Base-by-base conservation (phyloP, 2,888 invertebrate genomes). In the Coenonympha arcania region DNA sequence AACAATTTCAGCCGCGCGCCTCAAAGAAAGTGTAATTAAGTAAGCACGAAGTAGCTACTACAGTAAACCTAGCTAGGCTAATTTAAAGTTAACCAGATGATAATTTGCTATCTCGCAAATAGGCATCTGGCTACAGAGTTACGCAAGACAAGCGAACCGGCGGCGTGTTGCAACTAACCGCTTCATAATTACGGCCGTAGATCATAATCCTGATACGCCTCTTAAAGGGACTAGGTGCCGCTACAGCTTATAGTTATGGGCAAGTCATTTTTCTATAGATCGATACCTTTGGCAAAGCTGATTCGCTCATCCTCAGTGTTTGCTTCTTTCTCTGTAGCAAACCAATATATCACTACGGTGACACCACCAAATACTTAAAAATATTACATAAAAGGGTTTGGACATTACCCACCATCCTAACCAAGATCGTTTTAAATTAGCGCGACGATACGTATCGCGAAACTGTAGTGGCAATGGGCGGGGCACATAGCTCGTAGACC, bases 131-230 rank as follows among this genome's bases (percentile, higher is more conserved):
- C 75, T 78, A 71, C 74, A 82, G 79, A 61, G 71, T 85, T 83
- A 82, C 83, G 81, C 82, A 85, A 84, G 76, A 71, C 71, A 76
- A 75, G 71, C 75, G 72, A 79, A 76, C 75, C 76, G 76, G 76
- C 76, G 74, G 71, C 79, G 71, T 78, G 79, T 53, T 76, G 81
- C 77, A 77, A 70, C 72, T 74, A 74, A 70, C 74, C 72, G 69
- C 71, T 71, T 73, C 67, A 72, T 71, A 79, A 75, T 78, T 69
- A 71, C 69, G 66, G 67, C 66, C 69, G 63, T 68, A 69, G 84
- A 84, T 86, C 79, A 81, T 80, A 81, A 73, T 73, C 69, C 72
- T 69, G 85, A 84, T 86, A 82, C 68, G 16, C 19, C 24, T 28
- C 13, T 41, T 28, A 41, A 30, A 18, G 39, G 16, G 30, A 30